Base-by-base conservation (phyloP, 2,113 vertebrate species). In the Steatornis caripensis region DNA sequence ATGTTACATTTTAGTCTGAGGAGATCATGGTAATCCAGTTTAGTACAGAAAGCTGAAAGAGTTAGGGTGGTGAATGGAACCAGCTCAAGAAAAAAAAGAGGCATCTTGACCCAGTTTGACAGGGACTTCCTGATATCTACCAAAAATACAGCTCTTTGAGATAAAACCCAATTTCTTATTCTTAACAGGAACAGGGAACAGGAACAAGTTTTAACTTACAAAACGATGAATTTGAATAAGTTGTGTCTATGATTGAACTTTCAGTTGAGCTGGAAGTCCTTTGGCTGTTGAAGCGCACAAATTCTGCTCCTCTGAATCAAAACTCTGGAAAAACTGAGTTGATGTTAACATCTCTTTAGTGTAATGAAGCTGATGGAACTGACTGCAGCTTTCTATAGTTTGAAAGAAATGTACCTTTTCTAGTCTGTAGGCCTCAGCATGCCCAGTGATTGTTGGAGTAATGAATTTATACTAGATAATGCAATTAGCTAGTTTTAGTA, bases 401-500 rank as follows among this genome's bases (percentile, higher is more conserved):
- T 53, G 62, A 17, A 84, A 29, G 48, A 93, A 83, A 66, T 26
- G 29, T 89, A 16, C n/a, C 34, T 87, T 41, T 79, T 84, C 60
- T 79, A 26, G 39, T 85, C 54, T 78, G 37, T 57, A 65, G 70
- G 34, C 41, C 24, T 85, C 80, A 81, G 62, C 20, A 21, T 71
- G 74, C 32, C 55, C 43, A 5, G 54, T 55, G 48, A 86, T 62
- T 74, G 69, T 78, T 49, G 83, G 29, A 41, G 57, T 91, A 96
- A 91, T 90, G 37, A 92, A 91, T 92, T 95, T 68, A 82, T 75
- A 69, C 45, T 86, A 84, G 74, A 49, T 90, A 97, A 95, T 77
- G 34, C 84, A 94, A 94, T 97, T 94, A 88, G 64, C 58, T 94
- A 61, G 94, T 95, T 95, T 95, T 84, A 80, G 37, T 13, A n/a